Evolutionary conservation across 1,140 invertebrate species (phyloP).

Genomic region (Stegodyphus mimosarum): DNA sequence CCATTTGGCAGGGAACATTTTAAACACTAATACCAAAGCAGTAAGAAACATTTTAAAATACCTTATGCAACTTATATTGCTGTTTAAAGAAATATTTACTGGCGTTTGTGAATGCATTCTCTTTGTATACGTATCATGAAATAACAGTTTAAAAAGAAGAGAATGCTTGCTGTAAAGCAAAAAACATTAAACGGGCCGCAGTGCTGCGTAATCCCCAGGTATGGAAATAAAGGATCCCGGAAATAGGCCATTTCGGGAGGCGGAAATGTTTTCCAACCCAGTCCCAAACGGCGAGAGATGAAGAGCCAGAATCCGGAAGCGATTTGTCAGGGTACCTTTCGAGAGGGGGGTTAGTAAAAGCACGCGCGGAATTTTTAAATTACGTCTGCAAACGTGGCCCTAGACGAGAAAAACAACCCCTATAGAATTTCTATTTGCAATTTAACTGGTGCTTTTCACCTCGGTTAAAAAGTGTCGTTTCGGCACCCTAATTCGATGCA

Average conservation of each 20-base stretch:
- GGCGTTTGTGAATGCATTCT: too few species aligned
- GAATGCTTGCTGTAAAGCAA: background rate
- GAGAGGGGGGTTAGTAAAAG: background rate
- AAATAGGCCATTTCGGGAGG: conserved; percentile 21
- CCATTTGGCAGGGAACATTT: too few species aligned
- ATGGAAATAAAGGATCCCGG: conserved; percentile 15
- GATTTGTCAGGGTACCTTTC: conserved; percentile 24
- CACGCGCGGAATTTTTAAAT: conserved; percentile 59
- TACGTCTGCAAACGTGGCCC: conserved; percentile 29
- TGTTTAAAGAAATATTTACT: too few species aligned
- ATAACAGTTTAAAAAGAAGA: too few species aligned
- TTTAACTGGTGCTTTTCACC: conserved; percentile 39
- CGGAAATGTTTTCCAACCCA: conserved; percentile 21
- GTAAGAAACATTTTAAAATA: too few species aligned
- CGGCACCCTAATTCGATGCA: conserved; percentile 47
- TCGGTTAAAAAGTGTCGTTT: conserved; percentile 56
- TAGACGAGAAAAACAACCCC: conserved; percentile 48
- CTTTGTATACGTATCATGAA: too few species aligned
- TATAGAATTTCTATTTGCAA: conserved; percentile 61
- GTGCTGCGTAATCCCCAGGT: background rate
- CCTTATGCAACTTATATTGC: too few species aligned
- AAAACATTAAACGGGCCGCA: background rate
- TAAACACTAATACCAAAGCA: too few species aligned
- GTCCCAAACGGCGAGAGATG: conserved; percentile 13
- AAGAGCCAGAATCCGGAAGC: conserved; percentile 25